phyloP scores from a whole-genome alignment of 1,140 invertebrate species.

The Bombus superbus region DNA sequence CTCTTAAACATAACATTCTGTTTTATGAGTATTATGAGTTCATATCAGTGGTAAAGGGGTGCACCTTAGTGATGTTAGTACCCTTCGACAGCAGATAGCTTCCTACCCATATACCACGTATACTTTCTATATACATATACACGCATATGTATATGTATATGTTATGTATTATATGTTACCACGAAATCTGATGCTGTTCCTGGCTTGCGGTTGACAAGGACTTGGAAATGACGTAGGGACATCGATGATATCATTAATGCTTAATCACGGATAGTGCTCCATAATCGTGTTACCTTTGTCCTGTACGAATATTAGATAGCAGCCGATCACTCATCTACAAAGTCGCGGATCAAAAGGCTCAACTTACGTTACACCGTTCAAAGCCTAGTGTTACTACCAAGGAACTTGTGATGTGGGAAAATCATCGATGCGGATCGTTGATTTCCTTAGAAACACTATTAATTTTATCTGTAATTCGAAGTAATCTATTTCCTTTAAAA shows the following conservation, averaged over 20 bases:
- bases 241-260: constrained; percentile 64
- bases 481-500: not conserved
- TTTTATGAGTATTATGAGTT: not conserved
- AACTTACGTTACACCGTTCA: constrained; percentile 11
- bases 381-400: not conserved
- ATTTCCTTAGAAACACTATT: no score
- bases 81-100: not conserved
- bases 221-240: constrained; percentile 54
- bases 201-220: constrained; percentile 62
- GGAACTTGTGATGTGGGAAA: not conserved
- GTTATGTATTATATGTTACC: constrained; percentile 54
- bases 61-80: not conserved
- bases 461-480: not conserved
- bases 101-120: not conserved
- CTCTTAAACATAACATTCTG: not conserved
- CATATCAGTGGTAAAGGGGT: constrained; percentile 5
- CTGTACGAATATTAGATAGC: constrained; percentile 51
- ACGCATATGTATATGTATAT: constrained; percentile 4
- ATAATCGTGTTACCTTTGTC: constrained; percentile 59
- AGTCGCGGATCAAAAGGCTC: constrained; percentile 29
- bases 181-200: constrained; percentile 52
- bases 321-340: constrained; percentile 43
- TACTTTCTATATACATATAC: constrained; percentile 42
- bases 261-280: constrained; percentile 65
- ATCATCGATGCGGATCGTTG: not conserved